These are phyloP conservation scores for Mormyrus lacerda DNA, from an alignment of 2,113 vertebrate genomes.

Conservation along the genomic window DNA sequence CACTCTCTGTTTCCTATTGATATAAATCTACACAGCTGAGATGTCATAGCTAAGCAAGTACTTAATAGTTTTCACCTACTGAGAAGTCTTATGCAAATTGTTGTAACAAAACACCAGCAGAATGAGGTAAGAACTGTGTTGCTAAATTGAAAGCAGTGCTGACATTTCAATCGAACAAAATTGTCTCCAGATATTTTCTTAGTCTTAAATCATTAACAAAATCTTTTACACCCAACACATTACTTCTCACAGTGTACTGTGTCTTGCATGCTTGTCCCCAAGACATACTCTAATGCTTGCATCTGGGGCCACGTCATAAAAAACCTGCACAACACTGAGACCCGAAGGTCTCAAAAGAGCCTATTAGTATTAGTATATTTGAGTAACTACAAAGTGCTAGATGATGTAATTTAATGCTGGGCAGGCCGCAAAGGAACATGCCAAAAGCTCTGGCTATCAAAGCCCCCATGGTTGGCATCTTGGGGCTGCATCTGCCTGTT, in stretches of 20 bases:
- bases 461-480: background rate
- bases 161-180: background rate
- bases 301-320: background rate
- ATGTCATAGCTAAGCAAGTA: background rate
- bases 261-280: background rate
- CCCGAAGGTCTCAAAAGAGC: background rate
- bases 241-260: background rate
- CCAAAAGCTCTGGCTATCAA: background rate
- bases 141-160: background rate
- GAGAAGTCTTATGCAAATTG: background rate
- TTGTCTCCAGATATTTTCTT: background rate
- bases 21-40: background rate
- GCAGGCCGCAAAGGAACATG: background rate
- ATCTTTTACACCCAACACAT: background rate
- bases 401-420: slow-evolving; percentile 15
- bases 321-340: background rate
- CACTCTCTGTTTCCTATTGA: background rate
- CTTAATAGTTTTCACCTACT: background rate
- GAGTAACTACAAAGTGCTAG: background rate
- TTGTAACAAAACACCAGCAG: background rate
- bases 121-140: background rate
- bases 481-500: background rate
- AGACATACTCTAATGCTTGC: background rate
- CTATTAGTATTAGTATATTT: background rate
- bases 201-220: background rate